These are phyloP conservation scores for Limanda limanda DNA, from an alignment of 2,113 vertebrate species.

Conservation along the genomic window DNA sequence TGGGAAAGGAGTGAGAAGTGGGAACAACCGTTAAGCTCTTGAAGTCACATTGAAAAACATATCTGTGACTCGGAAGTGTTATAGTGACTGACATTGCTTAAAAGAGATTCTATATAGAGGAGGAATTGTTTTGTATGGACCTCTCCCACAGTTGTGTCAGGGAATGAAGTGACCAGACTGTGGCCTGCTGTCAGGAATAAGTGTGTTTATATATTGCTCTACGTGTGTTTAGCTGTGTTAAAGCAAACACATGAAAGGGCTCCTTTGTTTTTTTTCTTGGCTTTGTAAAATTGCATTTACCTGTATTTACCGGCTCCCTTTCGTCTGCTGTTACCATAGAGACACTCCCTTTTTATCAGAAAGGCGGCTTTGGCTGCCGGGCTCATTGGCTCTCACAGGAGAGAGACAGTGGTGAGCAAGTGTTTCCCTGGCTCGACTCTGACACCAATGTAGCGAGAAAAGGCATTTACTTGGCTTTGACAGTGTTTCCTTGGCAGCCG, in stretches of 20 bases:
- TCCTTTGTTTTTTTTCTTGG: not conserved
- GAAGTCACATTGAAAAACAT: not conserved
- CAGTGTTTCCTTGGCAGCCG: constrained; percentile 72
- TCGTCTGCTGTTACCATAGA: constrained; percentile 84
- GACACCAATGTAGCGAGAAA: constrained; percentile 46
- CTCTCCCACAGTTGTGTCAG: not conserved
- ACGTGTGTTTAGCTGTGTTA: not conserved
- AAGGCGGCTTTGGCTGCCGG: constrained; percentile 77
- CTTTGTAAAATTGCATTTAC: constrained; percentile 79
- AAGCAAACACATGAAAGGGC: constrained; percentile 36
- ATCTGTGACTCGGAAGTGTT: not conserved
- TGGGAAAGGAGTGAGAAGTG: not conserved
- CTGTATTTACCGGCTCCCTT: constrained; percentile 77
- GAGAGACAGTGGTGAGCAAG: constrained; percentile 72
- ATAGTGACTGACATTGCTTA: not conserved
- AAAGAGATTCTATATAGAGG: no score
- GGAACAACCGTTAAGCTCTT: not conserved
- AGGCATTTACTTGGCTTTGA: constrained; percentile 67
- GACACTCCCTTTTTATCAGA: constrained; percentile 80
- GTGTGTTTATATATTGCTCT: not conserved
- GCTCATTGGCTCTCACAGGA: constrained; percentile 72
- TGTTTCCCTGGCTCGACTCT: constrained; percentile 69
- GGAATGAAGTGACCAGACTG: not conserved
- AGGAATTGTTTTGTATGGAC: no score
- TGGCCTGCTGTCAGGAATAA: not conserved